phyloP scores from a whole-genome alignment of 2,113 vertebrate genomes.

The Aegotheles bennettii region DNA sequence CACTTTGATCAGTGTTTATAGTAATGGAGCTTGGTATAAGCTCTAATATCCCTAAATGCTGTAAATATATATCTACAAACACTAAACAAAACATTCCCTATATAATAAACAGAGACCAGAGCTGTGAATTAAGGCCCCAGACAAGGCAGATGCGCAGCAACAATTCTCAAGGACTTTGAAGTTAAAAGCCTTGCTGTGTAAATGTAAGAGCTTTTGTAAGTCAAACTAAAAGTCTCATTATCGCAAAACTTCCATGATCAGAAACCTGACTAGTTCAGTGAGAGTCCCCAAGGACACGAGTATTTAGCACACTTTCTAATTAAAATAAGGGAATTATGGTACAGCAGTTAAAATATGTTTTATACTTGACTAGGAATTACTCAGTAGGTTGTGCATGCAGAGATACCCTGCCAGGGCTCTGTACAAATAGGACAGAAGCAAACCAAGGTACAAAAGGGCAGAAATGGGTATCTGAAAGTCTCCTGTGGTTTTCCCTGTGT shows the following conservation, averaged over 20 bases:
- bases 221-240: constrained; percentile 65
- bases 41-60: constrained; percentile 45
- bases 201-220: constrained; percentile 65
- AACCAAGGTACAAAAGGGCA: background rate
- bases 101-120: constrained; percentile 17
- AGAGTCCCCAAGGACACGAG: constrained; percentile 14
- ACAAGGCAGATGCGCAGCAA: constrained; percentile 54
- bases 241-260: constrained; percentile 42
- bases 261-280: constrained; percentile 57
- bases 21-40: constrained; percentile 30
- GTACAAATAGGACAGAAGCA: background rate
- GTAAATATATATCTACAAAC: constrained; percentile 44
- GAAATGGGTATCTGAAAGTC: background rate
- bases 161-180: constrained; percentile 64
- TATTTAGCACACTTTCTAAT: constrained; percentile 62
- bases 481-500: background rate
- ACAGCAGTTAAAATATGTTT: constrained; percentile 13
- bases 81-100: constrained; percentile 46
- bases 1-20: constrained; percentile 49
- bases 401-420: background rate
- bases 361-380: background rate
- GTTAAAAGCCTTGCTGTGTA: constrained; percentile 61
- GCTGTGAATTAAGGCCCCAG: constrained; percentile 12
- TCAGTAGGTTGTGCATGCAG: background rate
- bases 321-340: constrained; percentile 48